These are phyloP conservation scores for Sebastes fasciatus DNA, from an alignment of 2,113 vertebrate species.

Conservation along the genomic window DNA sequence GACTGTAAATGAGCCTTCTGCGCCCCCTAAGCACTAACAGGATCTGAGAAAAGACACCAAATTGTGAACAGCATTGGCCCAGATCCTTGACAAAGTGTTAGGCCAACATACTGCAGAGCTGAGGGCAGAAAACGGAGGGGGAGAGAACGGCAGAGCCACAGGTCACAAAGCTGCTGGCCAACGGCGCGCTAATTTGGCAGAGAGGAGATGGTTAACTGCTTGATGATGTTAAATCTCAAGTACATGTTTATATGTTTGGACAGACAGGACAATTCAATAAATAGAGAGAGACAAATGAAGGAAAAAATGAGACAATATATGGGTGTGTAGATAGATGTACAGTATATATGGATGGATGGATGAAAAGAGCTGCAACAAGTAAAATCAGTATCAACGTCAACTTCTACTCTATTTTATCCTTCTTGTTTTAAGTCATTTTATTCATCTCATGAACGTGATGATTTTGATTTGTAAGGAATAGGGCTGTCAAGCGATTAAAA, in stretches of 20 bases:
- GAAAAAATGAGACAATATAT: not conserved
- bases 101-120: constrained; percentile 35
- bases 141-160: constrained; percentile 8
- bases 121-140: constrained; percentile 19
- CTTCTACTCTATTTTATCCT: not conserved
- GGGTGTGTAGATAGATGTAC: not conserved
- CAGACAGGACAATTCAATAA: not conserved
- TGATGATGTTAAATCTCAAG: not conserved
- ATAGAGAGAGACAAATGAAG: not conserved
- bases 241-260: not conserved
- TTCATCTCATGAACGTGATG: not conserved
- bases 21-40: constrained; percentile 32
- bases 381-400: not conserved
- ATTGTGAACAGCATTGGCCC: constrained; percentile 49
- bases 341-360: not conserved
- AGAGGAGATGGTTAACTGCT: not conserved
- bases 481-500: no score
- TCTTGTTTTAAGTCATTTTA: constrained; percentile 7
- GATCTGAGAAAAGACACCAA: constrained; percentile 53
- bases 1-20: constrained; percentile 70
- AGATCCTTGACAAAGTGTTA: constrained; percentile 39
- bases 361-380: not conserved
- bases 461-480: not conserved
- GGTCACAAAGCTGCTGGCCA: constrained; percentile 5
- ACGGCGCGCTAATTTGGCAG: not conserved